Conservation (phyloP, 2,888 invertebrate genomes). For the Drosophila pseudotakahashii region DNA sequence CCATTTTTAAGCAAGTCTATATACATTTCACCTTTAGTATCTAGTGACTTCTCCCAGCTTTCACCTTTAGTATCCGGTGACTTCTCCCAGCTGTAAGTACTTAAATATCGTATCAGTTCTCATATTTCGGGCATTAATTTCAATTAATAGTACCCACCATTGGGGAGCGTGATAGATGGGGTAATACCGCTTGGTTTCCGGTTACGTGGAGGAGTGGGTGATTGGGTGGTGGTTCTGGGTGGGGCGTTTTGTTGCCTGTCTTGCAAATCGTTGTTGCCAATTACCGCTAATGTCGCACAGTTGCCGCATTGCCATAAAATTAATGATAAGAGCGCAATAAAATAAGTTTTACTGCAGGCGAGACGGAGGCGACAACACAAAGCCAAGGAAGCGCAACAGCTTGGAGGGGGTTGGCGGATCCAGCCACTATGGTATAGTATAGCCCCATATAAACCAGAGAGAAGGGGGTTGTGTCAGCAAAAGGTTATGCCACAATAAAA, state of each 20-base stretch:
- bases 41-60: not conserved
- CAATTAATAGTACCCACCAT: constrained; percentile 15
- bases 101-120: constrained; percentile 1
- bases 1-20: too few species aligned
- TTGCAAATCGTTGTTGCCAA: constrained; percentile 63
- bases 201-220: constrained; percentile 47
- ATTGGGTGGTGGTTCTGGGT: constrained; percentile 24
- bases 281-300: constrained; percentile 79
- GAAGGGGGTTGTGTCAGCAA: constrained; percentile 50
- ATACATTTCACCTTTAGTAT: not conserved
- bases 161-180: constrained; percentile 15
- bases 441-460: constrained; percentile 3
- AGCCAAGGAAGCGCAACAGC: constrained; percentile 43
- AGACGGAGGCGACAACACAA: constrained; percentile 34
- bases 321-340: constrained; percentile 78
- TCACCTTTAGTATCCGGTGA: not conserved
- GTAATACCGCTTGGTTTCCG: constrained; percentile 18
- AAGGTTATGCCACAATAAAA: constrained; percentile 79
- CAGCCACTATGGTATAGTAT: constrained; percentile 43
- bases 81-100: too few species aligned
- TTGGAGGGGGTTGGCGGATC: constrained; percentile 8
- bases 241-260: constrained; percentile 32
- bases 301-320: constrained; percentile 78
- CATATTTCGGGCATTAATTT: constrained; percentile 16
- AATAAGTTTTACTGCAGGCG: constrained; percentile 74